Evolutionary conservation across 2,113 vertebrate genomes (phyloP).

Genomic region (Orcinus orca): DNA sequence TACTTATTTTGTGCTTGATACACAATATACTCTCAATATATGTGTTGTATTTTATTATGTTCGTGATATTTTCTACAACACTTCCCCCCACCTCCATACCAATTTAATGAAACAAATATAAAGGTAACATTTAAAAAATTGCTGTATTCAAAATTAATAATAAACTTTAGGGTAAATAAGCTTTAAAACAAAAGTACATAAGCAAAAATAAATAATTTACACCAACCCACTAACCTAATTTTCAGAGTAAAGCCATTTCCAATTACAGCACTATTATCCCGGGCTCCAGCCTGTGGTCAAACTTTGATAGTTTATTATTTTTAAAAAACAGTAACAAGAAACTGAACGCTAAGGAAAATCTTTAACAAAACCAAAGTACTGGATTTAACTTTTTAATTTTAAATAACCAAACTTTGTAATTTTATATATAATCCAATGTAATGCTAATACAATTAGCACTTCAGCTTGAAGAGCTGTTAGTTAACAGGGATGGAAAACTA

Average conservation of each 20-base stretch:
- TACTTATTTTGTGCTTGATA: background rate
- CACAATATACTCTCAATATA: background rate
- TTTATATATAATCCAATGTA: slow-evolving; percentile 86
- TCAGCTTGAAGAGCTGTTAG: slow-evolving; percentile 83
- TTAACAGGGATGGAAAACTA: slow-evolving; percentile 74
- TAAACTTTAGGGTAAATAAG: slow-evolving; percentile 81
- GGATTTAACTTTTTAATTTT: slow-evolving; percentile 86
- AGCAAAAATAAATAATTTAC: slow-evolving; percentile 85
- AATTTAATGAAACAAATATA: slow-evolving; percentile 70
- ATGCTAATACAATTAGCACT: slow-evolving; percentile 87
- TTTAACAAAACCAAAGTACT: slow-evolving; percentile 80
- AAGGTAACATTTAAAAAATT: slow-evolving; percentile 69
- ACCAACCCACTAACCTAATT: slow-evolving; percentile 78
- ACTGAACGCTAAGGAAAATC: slow-evolving; percentile 76
- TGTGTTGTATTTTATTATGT: background rate
- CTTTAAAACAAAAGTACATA: slow-evolving; percentile 79
- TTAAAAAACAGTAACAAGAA: slow-evolving; percentile 72
- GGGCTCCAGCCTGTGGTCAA: slow-evolving; percentile 74
- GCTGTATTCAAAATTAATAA: slow-evolving; percentile 79
- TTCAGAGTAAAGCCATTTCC: slow-evolving; percentile 77
- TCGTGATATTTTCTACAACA: background rate
- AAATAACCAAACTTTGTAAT: slow-evolving; percentile 82
- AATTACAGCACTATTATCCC: slow-evolving; percentile 67
- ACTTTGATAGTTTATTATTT: slow-evolving; percentile 79
- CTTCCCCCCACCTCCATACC: background rate